These are phyloP conservation scores for Umimayanthus kanabou DNA, from an alignment of 92 coral and sea anemone species.

Conservation along the genomic window DNA sequence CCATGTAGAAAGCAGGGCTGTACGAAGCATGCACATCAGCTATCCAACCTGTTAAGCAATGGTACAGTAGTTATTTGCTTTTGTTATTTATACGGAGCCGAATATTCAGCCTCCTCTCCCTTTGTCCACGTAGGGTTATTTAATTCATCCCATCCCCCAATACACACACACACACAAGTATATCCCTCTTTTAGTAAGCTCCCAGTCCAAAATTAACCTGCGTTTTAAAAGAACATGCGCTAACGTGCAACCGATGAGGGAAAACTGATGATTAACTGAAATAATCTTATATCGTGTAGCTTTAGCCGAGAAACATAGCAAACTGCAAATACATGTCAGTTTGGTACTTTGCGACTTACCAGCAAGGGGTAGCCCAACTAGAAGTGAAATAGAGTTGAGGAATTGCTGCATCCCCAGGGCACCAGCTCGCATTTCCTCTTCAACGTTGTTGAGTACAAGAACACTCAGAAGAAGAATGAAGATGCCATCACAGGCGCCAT, in stretches of 20 bases:
- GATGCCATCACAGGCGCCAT: constrained; percentile 22
- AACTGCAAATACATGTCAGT: background rate
- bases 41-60: constrained; percentile 14
- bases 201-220: background rate
- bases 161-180: no score
- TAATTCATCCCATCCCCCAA: no score
- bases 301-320: no score
- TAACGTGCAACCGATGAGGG: background rate
- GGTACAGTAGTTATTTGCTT: background rate
- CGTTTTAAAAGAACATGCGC: no score
- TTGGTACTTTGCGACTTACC: background rate
- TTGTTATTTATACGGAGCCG: background rate
- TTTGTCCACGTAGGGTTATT: no score
- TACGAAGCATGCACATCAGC: constrained; percentile 21
- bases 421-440: background rate
- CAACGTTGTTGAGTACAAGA: constrained; percentile 11
- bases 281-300: background rate
- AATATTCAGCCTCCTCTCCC: no score
- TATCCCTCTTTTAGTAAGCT: background rate
- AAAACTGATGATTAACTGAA: background rate
- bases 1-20: constrained; percentile 5
- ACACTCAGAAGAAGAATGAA: background rate
- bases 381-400: constrained; percentile 15
- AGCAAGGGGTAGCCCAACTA: constrained; percentile 21
- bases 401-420: constrained; percentile 27